Evolutionary conservation across 2,797 vertebrate genomes (phyloP).

Genomic region (Vireo griseus): DNA sequence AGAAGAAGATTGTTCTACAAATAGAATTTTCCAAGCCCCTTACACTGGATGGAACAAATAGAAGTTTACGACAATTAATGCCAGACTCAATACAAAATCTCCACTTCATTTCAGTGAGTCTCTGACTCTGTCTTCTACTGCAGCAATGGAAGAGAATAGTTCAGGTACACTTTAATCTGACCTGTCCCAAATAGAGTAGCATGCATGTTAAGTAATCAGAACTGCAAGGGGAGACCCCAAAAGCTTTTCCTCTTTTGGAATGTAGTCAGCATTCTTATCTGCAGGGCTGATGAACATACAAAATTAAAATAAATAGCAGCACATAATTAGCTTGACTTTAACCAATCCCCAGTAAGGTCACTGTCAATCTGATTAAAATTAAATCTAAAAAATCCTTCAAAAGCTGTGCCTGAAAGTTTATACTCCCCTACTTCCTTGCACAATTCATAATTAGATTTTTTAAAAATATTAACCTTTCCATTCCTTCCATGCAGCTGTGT

Average conservation of each 20-base stretch:
- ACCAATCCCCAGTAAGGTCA: not conserved
- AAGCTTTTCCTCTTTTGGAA: not conserved
- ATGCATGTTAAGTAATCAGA: not conserved
- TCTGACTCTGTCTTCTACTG: not conserved
- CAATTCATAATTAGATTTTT: constrained; percentile 28
- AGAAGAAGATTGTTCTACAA: not conserved
- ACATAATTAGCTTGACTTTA: not conserved
- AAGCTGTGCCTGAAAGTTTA: not conserved
- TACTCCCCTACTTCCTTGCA: not conserved
- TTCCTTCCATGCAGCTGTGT: constrained; percentile 2
- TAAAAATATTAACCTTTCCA: constrained; percentile 16
- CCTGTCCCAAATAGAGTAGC: not conserved
- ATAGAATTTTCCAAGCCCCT: not conserved
- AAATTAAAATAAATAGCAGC: not conserved
- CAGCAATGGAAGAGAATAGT: not conserved
- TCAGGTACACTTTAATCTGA: not conserved
- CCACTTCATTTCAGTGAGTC: not conserved
- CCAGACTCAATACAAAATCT: not conserved
- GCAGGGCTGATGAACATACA: not conserved
- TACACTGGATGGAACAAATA: not conserved
- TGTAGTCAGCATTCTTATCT: not conserved
- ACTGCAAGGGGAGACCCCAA: not conserved
- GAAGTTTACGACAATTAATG: not conserved
- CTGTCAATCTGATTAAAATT: not conserved
- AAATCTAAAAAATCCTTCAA: not conserved